Evolutionary conservation across 2,113 vertebrate species (phyloP).

Genomic region (Misgurnus anguillicaudatus): DNA sequence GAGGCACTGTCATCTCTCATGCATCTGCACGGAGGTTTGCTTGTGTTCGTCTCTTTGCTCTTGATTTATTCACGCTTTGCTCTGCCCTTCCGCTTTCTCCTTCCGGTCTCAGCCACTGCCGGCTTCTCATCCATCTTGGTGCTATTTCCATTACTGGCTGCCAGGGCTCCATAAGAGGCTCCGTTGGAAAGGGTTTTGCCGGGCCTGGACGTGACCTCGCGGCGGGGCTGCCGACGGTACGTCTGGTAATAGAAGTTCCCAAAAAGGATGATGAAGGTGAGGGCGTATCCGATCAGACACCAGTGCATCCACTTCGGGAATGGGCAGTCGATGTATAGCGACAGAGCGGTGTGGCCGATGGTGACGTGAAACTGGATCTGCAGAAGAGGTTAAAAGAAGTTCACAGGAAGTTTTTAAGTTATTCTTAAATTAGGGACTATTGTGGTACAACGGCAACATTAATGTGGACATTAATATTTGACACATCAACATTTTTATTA

Average conservation of each 20-base stretch:
- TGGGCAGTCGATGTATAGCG: conserved; percentile 96
- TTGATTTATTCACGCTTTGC: conserved; percentile 90
- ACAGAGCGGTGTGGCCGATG: conserved; percentile 94
- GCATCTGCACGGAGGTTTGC: conserved; percentile 65
- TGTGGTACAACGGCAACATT: too few species aligned
- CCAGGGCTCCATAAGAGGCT: conserved; percentile 78
- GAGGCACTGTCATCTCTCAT: conserved; percentile 33
- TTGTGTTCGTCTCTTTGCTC: conserved; percentile 60
- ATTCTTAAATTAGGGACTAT: too few species aligned
- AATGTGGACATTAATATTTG: too few species aligned
- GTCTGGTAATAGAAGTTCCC: conserved; percentile 99
- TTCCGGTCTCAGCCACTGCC: conserved; percentile 77
- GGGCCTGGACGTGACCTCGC: conserved; percentile 76
- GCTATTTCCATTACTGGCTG: conserved; percentile 64
- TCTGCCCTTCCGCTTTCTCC: conserved; percentile 90
- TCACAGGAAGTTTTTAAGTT: too few species aligned
- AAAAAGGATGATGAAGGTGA: conserved; percentile 96
- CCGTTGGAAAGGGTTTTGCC: conserved; percentile 84
- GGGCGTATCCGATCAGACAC: conserved; percentile 92
- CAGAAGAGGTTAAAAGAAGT: conserved; percentile 35
- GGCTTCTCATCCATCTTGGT: conserved; percentile 81
- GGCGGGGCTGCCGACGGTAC: conserved; percentile 88
- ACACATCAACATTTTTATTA: too few species aligned
- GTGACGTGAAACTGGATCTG: conserved; percentile 98
- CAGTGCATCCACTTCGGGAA: conserved; percentile 99